Evolutionary conservation across 2,888 invertebrate genomes (phyloP), one percentile per base, ranked within the genome.

Genomic region (Trypoxylon attenuatum): DNA sequence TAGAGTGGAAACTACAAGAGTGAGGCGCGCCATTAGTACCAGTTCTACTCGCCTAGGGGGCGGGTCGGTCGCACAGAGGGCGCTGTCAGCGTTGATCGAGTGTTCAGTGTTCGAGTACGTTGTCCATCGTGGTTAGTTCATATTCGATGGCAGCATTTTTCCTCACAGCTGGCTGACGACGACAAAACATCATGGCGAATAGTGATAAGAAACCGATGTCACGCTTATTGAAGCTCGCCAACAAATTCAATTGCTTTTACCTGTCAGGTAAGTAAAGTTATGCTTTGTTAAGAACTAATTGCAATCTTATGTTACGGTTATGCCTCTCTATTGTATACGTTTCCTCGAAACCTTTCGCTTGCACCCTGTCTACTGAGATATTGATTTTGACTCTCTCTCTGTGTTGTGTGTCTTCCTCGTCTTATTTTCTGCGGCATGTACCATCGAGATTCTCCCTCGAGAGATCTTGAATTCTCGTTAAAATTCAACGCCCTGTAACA

Each of bases 201-300:
- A 84, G 81, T 79, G 87, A 86, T 78, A 80, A 79, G 73, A 83
- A 85, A 81, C 88, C 88, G 81, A 90, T 92, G 89, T 92, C 92
- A 85, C 90, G 91, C 84, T 89, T 95, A 83, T 88, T 94, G 83
- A 92, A 93, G 89, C 90, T 95, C 87, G 95, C 95, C 65, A 92
- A 93, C 87, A 94, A 94, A 90, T 95, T 95, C 89, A 96, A 96
- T 89, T 94, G 94, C 89, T 96, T 96, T 88, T 95, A 95, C 88
- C 88, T 96, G 89, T 91, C 93, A 90, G 95, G 95, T 95, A 88
- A 89, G 88, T 84, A 15, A 38, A 66, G 62, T 45, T 25, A 16
- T 57, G 38, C n/a, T 2, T 8, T 42, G n/a, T 38, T 15, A 29
- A 27, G 6, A 6, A 15, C 39, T 6, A 18, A 27, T 23, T 19